Conservation (phyloP, 30 jellyfish, hydroid and myxozoan species). For the Rhopilema esculentum region DNA sequence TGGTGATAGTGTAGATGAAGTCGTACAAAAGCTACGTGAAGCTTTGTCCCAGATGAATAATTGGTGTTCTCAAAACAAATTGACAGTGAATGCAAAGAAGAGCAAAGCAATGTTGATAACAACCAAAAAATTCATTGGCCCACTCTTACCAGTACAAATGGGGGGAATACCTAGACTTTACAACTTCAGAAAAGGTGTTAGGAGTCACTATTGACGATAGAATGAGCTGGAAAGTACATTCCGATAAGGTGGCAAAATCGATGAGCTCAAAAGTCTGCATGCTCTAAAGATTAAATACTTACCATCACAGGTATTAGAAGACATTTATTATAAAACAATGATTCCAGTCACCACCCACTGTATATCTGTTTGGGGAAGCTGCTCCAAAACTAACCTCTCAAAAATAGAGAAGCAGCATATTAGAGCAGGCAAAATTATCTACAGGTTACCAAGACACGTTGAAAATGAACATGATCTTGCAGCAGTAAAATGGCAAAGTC, state of each 20-base stretch:
- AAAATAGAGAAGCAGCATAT: slow-evolving; percentile 45
- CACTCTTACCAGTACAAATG: slow-evolving; percentile 67
- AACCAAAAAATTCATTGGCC: slow-evolving; percentile 46
- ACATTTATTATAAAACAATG: slow-evolving; percentile 54
- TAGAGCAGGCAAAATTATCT: slow-evolving; percentile 63
- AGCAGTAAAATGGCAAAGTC: slow-evolving; percentile 64
- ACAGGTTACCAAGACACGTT: slow-evolving; percentile 26
- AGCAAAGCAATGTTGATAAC: slow-evolving; percentile 51
- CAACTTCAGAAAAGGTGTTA: slow-evolving; percentile 36
- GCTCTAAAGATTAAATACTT: slow-evolving; percentile 47
- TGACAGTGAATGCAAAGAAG: slow-evolving; percentile 55
- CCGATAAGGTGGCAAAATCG: slow-evolving; percentile 48
- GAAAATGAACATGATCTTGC: slow-evolving; percentile 47
- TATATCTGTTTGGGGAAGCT: slow-evolving; percentile 72
- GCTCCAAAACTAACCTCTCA: slow-evolving; percentile 37
- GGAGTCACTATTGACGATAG: slow-evolving; percentile 66
- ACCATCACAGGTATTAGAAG: slow-evolving; percentile 54
- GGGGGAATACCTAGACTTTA: slow-evolving; percentile 50
- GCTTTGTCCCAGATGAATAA: slow-evolving; percentile 36
- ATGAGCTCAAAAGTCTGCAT: slow-evolving; percentile 53
- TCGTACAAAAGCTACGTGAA: slow-evolving; percentile 21
- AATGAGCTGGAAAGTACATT: slow-evolving; percentile 65
- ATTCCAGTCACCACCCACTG: slow-evolving; percentile 55
- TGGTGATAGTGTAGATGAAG: slow-evolving; percentile 74
- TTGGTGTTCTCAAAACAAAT: slow-evolving; percentile 56